Conservation (phyloP, 2,888 invertebrate genomes). For the Encarsia formosa region DNA sequence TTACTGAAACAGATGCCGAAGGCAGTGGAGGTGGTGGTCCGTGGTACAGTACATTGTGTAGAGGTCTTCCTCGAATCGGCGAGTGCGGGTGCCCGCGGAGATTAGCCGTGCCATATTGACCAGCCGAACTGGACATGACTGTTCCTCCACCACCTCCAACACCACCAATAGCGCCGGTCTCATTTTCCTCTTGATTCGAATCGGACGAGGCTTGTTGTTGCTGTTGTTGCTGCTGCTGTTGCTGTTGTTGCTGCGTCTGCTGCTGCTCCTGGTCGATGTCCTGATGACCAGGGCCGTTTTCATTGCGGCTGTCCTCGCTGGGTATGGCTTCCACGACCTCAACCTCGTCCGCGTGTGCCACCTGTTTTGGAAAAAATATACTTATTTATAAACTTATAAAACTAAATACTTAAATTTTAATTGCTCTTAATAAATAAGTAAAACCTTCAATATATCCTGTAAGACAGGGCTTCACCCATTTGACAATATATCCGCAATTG, state of each 20-base stretch:
- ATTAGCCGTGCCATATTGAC: constrained; percentile 47
- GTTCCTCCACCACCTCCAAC: neutral
- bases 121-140: neutral
- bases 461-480: too few relatives aligned
- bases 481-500: too few relatives aligned
- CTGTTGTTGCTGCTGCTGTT: constrained; percentile 17
- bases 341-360: constrained; percentile 56
- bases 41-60: constrained; percentile 64
- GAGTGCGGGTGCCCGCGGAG: constrained; percentile 45
- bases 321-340: constrained; percentile 63
- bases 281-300: constrained; percentile 37
- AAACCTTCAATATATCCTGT: too few relatives aligned
- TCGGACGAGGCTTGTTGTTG: neutral
- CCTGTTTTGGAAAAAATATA: constrained; percentile 30
- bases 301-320: constrained; percentile 55
- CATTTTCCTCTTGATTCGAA: constrained; percentile 2
- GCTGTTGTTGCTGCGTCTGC: constrained; percentile 14
- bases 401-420: too few relatives aligned
- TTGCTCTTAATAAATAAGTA: too few relatives aligned
- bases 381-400: too few relatives aligned
- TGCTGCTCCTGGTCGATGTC: constrained; percentile 55
- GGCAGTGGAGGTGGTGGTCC: constrained; percentile 67
- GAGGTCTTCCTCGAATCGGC: constrained; percentile 49
- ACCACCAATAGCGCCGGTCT: neutral
- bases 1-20: constrained; percentile 54